Evolutionary conservation across 2,113 vertebrate species (phyloP).

Genomic region (Neopipo cinnamomea): DNA sequence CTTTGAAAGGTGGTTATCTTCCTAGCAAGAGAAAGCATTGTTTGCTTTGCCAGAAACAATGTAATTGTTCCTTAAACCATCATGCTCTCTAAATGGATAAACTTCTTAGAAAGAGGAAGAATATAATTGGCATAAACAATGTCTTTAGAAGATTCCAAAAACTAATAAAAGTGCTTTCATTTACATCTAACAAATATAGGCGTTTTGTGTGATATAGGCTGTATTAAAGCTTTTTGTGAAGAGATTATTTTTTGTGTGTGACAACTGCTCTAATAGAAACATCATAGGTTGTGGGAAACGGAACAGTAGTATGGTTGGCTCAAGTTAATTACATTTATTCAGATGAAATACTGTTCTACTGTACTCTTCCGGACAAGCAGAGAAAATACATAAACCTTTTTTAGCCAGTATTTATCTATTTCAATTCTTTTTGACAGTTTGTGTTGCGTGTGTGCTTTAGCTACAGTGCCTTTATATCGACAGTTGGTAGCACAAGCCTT

Average conservation of each 20-base stretch:
- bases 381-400: slow-evolving; percentile 48
- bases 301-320: slow-evolving; percentile 46
- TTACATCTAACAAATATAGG: slow-evolving; percentile 47
- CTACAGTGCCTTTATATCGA: slow-evolving; percentile 72
- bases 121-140: background rate
- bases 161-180: slow-evolving; percentile 35
- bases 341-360: slow-evolving; percentile 58
- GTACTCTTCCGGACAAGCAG: slow-evolving; percentile 34
- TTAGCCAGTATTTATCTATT: slow-evolving; percentile 56
- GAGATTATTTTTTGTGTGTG: slow-evolving; percentile 53
- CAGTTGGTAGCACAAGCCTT: slow-evolving; percentile 79
- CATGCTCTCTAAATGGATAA: slow-evolving; percentile 30
- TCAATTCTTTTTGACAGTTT: slow-evolving; percentile 74
- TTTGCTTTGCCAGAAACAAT: slow-evolving; percentile 28
- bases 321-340: slow-evolving; percentile 70
- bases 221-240: slow-evolving; percentile 63
- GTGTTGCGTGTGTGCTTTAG: slow-evolving; percentile 65
- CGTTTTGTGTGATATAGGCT: slow-evolving; percentile 43
- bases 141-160: slow-evolving; percentile 35
- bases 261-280: slow-evolving; percentile 56
- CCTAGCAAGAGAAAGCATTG: slow-evolving; percentile 8
- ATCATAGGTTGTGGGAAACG: slow-evolving; percentile 33
- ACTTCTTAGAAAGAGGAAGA: slow-evolving; percentile 14
- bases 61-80: slow-evolving; percentile 29
- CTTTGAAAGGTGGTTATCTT: slow-evolving; percentile 38